Evolutionary conservation across 2,113 vertebrate genomes (phyloP).

Genomic region (Sinocyclocheilus anshuiensis): DNA sequence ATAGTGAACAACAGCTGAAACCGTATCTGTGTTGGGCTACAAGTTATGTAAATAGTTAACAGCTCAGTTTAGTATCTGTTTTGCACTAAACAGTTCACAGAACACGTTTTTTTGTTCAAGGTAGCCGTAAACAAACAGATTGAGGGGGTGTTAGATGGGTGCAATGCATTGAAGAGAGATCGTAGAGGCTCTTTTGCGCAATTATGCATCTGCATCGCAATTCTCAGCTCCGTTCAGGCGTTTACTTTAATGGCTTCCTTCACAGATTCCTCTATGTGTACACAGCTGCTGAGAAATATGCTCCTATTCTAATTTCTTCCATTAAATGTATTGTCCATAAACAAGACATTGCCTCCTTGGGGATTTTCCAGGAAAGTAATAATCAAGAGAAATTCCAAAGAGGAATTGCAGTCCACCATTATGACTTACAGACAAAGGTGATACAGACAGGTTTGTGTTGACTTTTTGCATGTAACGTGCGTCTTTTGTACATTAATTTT

Average conservation of each 20-base stretch:
- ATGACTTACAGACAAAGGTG: slow-evolving; percentile 39
- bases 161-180: background rate
- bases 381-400: slow-evolving; percentile 70
- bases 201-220: slow-evolving; percentile 30
- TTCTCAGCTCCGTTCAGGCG: slow-evolving; percentile 61
- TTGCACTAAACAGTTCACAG: slow-evolving; percentile 30
- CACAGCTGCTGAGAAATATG: slow-evolving; percentile 76
- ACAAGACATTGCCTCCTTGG: slow-evolving; percentile 68
- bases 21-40: slow-evolving; percentile 25
- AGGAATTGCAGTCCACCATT: slow-evolving; percentile 58
- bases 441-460: background rate
- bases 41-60: slow-evolving; percentile 49
- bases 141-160: background rate
- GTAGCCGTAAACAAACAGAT: slow-evolving; percentile 25
- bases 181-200: background rate
- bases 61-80: slow-evolving; percentile 35
- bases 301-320: slow-evolving; percentile 74
- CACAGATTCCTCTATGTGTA: slow-evolving; percentile 73
- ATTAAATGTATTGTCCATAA: slow-evolving; percentile 80
- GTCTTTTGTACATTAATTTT: background rate
- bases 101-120: background rate
- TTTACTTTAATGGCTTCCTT: slow-evolving; percentile 67
- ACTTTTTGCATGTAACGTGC: background rate
- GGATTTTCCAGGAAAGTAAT: slow-evolving; percentile 76
- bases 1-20: slow-evolving; percentile 48